Evolutionary conservation across 2,797 vertebrate species (phyloP).

Genomic region (Melanotaenia trifasciata): DNA sequence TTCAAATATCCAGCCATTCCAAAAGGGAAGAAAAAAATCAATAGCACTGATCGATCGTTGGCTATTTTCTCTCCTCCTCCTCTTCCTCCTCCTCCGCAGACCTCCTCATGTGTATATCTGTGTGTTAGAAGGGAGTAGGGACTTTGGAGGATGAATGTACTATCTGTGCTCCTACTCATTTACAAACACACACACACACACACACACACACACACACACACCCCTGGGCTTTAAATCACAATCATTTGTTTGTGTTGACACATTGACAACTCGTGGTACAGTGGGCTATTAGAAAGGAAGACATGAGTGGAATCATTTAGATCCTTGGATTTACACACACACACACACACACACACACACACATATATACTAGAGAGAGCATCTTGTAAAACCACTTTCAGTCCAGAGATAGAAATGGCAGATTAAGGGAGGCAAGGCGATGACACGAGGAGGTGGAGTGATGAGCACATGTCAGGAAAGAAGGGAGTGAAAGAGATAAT

Average conservation of each 20-base stretch:
- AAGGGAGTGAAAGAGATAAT: constrained; percentile 26
- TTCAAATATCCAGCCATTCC: constrained; percentile 78
- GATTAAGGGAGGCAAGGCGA: constrained; percentile 32
- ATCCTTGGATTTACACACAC: constrained; percentile 41
- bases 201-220: constrained; percentile 27
- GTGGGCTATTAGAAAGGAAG: constrained; percentile 53
- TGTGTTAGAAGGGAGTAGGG: constrained; percentile 37
- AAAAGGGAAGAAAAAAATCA: constrained; percentile 81
- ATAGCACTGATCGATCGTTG: constrained; percentile 77
- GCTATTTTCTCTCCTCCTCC: constrained; percentile 73
- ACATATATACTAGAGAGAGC: constrained; percentile 8
- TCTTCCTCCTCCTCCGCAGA: constrained; percentile 52
- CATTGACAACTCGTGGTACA: constrained; percentile 65
- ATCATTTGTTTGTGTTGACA: constrained; percentile 73
- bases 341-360: neutral
- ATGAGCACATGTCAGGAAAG: constrained; percentile 34
- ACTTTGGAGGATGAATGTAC: constrained; percentile 58
- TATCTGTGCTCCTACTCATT: constrained; percentile 31
- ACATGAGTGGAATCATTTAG: constrained; percentile 63
- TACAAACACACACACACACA: constrained; percentile 12
- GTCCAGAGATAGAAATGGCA: constrained; percentile 39
- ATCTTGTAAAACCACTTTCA: constrained; percentile 39
- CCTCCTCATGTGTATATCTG: constrained; percentile 46
- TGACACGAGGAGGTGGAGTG: constrained; percentile 42
- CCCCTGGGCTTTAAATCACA: constrained; percentile 62